These are phyloP conservation scores for Cyprinodon tularosa DNA, from an alignment of 2,113 vertebrate species.

Conservation along the genomic window DNA sequence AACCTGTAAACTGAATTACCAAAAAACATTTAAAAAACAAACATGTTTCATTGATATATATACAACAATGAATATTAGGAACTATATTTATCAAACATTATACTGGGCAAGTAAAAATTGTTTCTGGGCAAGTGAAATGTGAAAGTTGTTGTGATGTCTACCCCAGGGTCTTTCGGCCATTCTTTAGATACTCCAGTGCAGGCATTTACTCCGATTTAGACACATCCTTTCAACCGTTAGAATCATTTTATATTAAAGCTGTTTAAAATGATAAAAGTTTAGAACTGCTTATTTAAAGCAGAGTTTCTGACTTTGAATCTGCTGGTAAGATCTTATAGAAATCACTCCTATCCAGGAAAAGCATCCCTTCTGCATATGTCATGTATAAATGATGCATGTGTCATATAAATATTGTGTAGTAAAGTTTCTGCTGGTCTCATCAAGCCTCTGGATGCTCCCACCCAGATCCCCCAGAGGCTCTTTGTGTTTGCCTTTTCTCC, in stretches of 20 bases:
- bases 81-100: no score
- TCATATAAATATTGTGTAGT: slow-evolving; percentile 20
- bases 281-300: background rate
- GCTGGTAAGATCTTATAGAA: background rate
- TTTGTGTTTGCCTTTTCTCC: slow-evolving; percentile 76
- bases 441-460: slow-evolving; percentile 32
- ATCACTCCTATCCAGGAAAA: background rate
- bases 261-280: background rate
- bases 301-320: background rate
- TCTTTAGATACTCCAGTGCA: no score
- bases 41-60: no score
- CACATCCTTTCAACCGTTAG: background rate
- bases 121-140: no score
- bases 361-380: background rate
- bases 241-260: background rate
- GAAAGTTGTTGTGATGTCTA: no score
- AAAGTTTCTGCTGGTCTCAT: slow-evolving; percentile 36
- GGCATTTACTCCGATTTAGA: no score
- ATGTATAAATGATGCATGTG: slow-evolving; percentile 13
- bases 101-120: no score
- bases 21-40: no score
- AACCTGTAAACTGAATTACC: no score
- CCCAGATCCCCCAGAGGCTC: slow-evolving; percentile 39
- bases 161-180: no score
- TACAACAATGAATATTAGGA: no score